A percentile compares a stretch with the other conserved stretches of the same genome.
phyloP scores from a whole-genome alignment of 2,113 vertebrate species.

The Callocephalon fimbriatum region DNA sequence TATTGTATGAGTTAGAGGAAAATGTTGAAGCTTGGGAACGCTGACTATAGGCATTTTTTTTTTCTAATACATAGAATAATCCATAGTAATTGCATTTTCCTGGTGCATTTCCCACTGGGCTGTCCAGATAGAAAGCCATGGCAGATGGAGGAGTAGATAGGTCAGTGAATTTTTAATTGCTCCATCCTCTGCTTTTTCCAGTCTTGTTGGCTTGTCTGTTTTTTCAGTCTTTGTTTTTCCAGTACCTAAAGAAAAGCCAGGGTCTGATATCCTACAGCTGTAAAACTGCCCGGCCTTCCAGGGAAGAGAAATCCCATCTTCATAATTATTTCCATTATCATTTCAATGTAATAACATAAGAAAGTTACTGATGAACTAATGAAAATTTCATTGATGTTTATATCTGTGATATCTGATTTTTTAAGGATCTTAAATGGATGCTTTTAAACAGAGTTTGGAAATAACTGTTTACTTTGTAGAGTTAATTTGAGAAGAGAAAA shows the following conservation, averaged over 20 bases:
- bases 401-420: not conserved
- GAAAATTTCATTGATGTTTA: not conserved
- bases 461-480: not conserved
- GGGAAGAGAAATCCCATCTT: not conserved
- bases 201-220: not conserved
- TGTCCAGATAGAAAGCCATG: not conserved
- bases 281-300: conserved; percentile 1
- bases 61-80: conserved; percentile 13
- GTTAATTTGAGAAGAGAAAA: not conserved
- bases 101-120: conserved; percentile 1
- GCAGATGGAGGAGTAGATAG: conserved; percentile 24
- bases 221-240: not conserved
- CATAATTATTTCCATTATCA: not conserved
- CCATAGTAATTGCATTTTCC: conserved; percentile 35
- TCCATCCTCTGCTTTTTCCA: not conserved
- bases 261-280: conserved; percentile 6
- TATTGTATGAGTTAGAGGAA: conserved; percentile 1
- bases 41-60: not conserved
- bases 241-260: conserved; percentile 44
- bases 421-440: not conserved
- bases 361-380: not conserved
- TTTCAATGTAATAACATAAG: not conserved
- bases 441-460: not conserved
- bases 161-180: conserved; percentile 24
- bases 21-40: not conserved